A percentile compares a stretch with the other conserved stretches of the same genome.
These are phyloP conservation scores for Echinometra lucunter DNA, from an alignment of 53 echinoderm and acorn worm genomes.

Conservation along the genomic window DNA sequence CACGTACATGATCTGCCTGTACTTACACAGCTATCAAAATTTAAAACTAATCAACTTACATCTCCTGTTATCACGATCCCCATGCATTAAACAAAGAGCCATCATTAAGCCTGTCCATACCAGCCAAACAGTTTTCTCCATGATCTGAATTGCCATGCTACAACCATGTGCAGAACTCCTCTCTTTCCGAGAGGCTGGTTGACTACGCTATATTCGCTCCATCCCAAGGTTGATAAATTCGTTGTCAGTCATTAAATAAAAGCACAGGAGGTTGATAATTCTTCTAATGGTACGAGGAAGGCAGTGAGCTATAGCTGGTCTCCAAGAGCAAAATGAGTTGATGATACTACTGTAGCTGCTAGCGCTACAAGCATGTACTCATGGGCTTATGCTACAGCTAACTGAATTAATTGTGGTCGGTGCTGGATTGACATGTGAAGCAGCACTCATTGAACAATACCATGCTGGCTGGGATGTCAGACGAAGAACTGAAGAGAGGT, in stretches of 20 bases:
- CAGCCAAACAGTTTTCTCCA: not conserved
- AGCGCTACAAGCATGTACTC: constrained; percentile 36
- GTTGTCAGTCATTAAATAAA: constrained; percentile 34
- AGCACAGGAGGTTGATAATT: constrained; percentile 22
- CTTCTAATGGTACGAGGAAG: constrained; percentile 25
- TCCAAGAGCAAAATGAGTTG: not conserved
- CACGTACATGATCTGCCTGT: not conserved
- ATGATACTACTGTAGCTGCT: not conserved
- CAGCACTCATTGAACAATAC: constrained; percentile 26
- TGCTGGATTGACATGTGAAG: constrained; percentile 33
- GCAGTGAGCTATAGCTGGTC: not conserved
- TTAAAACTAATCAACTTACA: constrained; percentile 16
- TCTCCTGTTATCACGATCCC: not conserved
- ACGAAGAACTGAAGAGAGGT: not conserved
- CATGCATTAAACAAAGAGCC: constrained; percentile 40
- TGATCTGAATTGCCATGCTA: not conserved
- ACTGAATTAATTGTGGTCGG: constrained; percentile 44
- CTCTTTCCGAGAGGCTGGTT: not conserved
- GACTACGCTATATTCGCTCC: not conserved
- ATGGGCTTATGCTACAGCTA: constrained; percentile 47
- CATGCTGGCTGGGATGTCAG: not conserved
- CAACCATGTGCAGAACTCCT: not conserved
- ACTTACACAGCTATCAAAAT: constrained; percentile 33
- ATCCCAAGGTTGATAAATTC: not conserved
- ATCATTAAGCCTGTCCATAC: constrained; percentile 15